Conservation (phyloP, 2,888 invertebrate genomes). For the Pecten maximus region DNA sequence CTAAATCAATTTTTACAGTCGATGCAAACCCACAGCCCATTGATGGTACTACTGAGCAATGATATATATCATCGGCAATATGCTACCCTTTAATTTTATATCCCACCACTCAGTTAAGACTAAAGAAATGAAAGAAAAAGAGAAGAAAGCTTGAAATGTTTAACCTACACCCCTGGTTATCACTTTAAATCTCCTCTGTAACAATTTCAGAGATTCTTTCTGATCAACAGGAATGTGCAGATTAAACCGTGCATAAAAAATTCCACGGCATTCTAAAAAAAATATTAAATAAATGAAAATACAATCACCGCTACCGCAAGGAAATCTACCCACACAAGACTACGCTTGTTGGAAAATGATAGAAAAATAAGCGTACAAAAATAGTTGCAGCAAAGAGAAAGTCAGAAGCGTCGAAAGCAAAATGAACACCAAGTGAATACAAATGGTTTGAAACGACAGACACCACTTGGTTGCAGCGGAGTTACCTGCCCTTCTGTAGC, state of each 20-base stretch:
- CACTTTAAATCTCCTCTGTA: not conserved
- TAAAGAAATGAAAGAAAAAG: not conserved
- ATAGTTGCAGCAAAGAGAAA: conserved; percentile 19
- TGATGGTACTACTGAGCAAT: not conserved
- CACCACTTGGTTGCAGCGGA: conserved; percentile 33
- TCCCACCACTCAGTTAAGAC: not conserved
- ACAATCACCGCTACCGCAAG: not conserved
- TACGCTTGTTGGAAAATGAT: not conserved
- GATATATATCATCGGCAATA: not conserved
- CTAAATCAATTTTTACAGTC: not conserved
- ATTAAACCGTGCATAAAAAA: not conserved
- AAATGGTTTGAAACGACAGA: conserved; percentile 7
- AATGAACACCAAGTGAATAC: conserved; percentile 24
- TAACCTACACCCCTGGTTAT: not conserved
- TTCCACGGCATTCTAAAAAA: not conserved
- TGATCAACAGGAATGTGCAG: not conserved
- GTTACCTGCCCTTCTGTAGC: conserved; percentile 53
- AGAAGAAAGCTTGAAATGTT: conserved; percentile 5
- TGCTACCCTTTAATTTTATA: not conserved
- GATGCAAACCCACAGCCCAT: not conserved
- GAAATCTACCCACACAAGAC: conserved; percentile 19
- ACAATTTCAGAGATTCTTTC: not conserved
- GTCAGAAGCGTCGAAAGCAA: conserved; percentile 31
- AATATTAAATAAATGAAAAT: not conserved
- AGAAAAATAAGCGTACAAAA: conserved; percentile 23